Conservation (phyloP, 1,140 invertebrate species). For the Thaumetopoea pityocampa region DNA sequence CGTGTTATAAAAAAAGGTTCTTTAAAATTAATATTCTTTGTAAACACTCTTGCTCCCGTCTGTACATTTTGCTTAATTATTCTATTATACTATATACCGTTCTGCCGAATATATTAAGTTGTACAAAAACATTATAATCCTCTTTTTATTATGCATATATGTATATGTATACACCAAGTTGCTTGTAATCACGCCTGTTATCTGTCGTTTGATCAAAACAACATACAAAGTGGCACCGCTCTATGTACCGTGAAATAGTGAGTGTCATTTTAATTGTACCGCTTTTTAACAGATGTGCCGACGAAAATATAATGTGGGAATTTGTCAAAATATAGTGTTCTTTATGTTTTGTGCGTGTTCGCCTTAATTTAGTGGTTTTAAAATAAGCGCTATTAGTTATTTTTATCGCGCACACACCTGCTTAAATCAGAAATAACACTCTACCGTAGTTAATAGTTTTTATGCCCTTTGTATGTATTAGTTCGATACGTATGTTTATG, state of each 20-base stretch:
- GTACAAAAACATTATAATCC: slow-evolving; percentile 39
- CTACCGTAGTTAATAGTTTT: too few relatives aligned
- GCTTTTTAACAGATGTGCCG: background rate
- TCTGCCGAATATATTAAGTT: slow-evolving; percentile 21
- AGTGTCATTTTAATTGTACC: slow-evolving; percentile 12
- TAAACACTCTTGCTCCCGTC: slow-evolving; percentile 3
- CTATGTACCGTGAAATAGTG: slow-evolving; percentile 27
- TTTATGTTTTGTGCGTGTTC: too few relatives aligned
- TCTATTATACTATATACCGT: slow-evolving; percentile 16
- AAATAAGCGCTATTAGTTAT: too few relatives aligned
- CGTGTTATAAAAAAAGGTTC: too few relatives aligned
- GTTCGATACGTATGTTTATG: too few relatives aligned
- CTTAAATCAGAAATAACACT: too few relatives aligned
- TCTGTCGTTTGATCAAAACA: slow-evolving; percentile 47
- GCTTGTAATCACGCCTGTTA: slow-evolving; percentile 48
- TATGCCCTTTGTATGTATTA: too few relatives aligned
- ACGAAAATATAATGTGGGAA: background rate
- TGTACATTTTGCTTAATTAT: slow-evolving; percentile 20
- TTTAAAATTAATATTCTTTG: too few relatives aligned
- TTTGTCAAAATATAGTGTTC: background rate
- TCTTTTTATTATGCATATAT: slow-evolving; percentile 55
- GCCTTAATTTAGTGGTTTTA: too few relatives aligned
- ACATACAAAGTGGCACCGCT: slow-evolving; percentile 48
- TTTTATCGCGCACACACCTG: too few relatives aligned
- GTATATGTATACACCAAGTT: slow-evolving; percentile 43